Percentiles rank a stretch among this genome's conserved stretches.
These are phyloP conservation scores for Yponomeuta malinellus DNA, from an alignment of 2,888 invertebrate genomes.

Conservation along the genomic window DNA sequence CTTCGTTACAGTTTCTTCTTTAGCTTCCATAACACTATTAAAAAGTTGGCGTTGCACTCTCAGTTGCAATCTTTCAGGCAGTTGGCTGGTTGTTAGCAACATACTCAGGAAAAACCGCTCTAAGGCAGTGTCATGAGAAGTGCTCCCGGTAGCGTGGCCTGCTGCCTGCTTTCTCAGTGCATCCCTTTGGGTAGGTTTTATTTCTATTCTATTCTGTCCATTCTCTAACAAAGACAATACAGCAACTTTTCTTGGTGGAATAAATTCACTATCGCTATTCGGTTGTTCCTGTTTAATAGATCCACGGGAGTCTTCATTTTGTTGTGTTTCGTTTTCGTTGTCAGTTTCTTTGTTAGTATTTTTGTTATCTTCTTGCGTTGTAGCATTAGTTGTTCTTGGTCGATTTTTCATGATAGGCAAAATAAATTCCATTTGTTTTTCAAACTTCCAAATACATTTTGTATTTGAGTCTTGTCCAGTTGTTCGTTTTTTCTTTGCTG, in stretches of 20 bases:
- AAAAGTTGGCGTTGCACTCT: neutral
- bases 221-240: no score
- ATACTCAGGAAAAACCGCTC: neutral
- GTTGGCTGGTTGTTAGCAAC: neutral
- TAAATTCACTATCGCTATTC: no score
- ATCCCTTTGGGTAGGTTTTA: no score
- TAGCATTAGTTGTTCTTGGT: neutral
- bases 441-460: neutral
- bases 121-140: neutral
- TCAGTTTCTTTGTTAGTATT: neutral
- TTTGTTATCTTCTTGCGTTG: neutral
- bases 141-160: neutral
- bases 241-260: no score
- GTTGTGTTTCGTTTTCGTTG: neutral
- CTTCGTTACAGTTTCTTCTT: neutral
- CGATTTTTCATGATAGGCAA: constrained; percentile 2
- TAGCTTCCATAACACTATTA: neutral
- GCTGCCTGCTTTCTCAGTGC: neutral
- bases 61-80: neutral
- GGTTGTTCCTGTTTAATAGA: no score
- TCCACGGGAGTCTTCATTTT: neutral
- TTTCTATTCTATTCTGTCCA: no score
- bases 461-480: neutral
- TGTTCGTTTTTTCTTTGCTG: neutral
- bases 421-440: neutral